Evolutionary conservation across 2,797 vertebrate genomes (phyloP).

Genomic region (Chloroceryle amazona): DNA sequence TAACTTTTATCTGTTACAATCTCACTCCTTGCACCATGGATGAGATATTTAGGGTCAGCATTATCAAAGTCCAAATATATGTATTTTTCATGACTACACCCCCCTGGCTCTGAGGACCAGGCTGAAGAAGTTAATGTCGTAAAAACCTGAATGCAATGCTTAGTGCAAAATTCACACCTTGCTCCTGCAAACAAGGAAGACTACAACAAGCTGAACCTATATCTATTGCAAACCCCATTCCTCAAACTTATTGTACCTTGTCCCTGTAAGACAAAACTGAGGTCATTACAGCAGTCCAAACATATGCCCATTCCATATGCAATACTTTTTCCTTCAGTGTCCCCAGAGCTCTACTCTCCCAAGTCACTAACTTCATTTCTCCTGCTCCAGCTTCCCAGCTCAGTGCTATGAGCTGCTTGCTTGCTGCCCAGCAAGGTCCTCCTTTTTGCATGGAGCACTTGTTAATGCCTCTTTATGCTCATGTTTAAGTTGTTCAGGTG

Average conservation of each 20-base stretch:
- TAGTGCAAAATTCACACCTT: background rate
- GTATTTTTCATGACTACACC: background rate
- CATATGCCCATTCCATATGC: background rate
- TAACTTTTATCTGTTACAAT: background rate
- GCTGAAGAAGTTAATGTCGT: background rate
- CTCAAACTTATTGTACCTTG: background rate
- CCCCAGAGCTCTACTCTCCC: background rate
- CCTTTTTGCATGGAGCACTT: background rate
- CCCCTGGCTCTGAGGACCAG: accelerated
- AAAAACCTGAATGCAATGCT: background rate
- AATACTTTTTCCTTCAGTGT: background rate
- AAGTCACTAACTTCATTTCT: background rate
- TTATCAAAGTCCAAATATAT: background rate
- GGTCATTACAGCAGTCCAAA: background rate
- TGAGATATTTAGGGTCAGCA: background rate
- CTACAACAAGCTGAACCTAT: background rate
- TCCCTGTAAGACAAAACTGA: background rate
- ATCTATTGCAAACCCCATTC: background rate
- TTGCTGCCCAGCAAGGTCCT: background rate
- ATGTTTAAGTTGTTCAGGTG: background rate
- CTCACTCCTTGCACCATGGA: background rate
- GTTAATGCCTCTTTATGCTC: background rate
- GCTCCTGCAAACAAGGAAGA: background rate
- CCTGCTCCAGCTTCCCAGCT: background rate
- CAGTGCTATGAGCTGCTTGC: background rate